Conservation (phyloP, 2,888 invertebrate genomes). For the Oxycera nigricornis region DNA sequence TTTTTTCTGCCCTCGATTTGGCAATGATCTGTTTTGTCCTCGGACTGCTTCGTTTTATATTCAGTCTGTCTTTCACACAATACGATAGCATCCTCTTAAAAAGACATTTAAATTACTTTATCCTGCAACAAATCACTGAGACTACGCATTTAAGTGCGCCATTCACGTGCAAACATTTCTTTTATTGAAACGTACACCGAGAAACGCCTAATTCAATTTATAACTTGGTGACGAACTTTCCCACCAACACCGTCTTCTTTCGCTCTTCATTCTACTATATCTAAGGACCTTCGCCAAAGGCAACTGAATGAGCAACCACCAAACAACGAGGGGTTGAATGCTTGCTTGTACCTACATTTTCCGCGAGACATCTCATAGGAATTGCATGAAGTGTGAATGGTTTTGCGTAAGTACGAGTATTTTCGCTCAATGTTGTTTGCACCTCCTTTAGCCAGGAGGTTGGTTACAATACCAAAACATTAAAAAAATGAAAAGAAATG, state of each 20-base stretch:
- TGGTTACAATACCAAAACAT: neutral
- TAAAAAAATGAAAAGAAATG: conserved; percentile 35
- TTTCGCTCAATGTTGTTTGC: conserved; percentile 6
- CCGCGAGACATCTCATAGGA: conserved; percentile 38
- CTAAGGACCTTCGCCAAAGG: neutral
- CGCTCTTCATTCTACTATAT: neutral
- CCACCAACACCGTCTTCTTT: neutral
- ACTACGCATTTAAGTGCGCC: neutral
- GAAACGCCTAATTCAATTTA: conserved; percentile 21
- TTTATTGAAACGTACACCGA: conserved; percentile 10
- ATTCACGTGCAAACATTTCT: conserved; percentile 2
- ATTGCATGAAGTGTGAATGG: conserved; percentile 38
- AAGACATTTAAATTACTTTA: too few species aligned
- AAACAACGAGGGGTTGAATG: neutral
- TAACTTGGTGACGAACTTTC: neutral
- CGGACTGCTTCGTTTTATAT: too few species aligned
- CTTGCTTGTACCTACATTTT: conserved; percentile 11
- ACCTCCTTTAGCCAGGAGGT: neutral
- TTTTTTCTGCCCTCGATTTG: too few species aligned
- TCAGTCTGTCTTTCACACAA: too few species aligned
- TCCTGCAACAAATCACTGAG: neutral
- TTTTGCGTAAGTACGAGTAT: neutral
- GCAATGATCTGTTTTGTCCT: too few species aligned
- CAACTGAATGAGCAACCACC: too few species aligned
- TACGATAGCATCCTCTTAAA: too few species aligned